Conservation (phyloP, 2,113 vertebrate species). For the Pagrus major region DNA sequence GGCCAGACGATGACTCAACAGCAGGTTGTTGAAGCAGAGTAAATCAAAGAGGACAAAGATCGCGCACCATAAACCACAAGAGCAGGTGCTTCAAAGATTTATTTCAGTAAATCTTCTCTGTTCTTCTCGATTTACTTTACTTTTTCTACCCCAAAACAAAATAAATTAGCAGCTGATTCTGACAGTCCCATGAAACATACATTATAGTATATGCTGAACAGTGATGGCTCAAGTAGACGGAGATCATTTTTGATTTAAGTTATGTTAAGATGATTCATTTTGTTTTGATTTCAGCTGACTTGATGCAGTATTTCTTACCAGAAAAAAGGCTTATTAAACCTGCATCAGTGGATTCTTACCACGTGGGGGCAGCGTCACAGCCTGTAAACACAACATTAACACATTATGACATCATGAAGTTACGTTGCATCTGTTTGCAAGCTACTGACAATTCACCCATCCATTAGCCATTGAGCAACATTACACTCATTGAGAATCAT, state of each 20-base stretch:
- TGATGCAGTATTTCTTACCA: no score
- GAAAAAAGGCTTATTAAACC: background rate
- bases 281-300: no score
- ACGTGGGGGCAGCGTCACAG: background rate
- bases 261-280: background rate
- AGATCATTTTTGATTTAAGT: background rate
- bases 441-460: no score
- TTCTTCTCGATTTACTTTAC: slow-evolving; percentile 12
- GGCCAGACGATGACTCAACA: slow-evolving; percentile 65
- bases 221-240: background rate
- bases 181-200: background rate
- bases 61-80: slow-evolving; percentile 18
- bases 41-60: slow-evolving; percentile 57
- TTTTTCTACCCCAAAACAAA: background rate
- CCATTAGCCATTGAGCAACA: background rate
- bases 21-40: slow-evolving; percentile 46
- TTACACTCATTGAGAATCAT: background rate
- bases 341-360: background rate
- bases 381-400: background rate
- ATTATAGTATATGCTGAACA: background rate
- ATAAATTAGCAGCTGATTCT: background rate
- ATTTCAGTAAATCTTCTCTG: slow-evolving; percentile 2
- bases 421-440: no score
- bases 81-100: slow-evolving; percentile 50
- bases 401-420: no score